Conservation (phyloP, 2,113 vertebrate species). For the Pomatorhinus ruficollis region DNA sequence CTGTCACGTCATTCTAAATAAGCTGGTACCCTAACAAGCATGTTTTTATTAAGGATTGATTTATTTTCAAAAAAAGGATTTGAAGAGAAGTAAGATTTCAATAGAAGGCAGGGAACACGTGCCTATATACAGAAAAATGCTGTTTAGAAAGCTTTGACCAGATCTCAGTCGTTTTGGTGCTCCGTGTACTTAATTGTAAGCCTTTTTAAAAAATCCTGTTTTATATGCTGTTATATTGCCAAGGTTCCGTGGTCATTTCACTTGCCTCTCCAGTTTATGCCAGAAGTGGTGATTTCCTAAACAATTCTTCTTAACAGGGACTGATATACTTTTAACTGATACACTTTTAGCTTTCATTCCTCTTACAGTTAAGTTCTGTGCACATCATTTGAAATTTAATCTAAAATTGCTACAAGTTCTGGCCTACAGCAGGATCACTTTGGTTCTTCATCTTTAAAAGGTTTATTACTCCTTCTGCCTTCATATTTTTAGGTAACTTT, state of each 20-base stretch:
- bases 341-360: background rate
- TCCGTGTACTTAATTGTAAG: background rate
- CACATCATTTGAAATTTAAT: background rate
- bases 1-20: background rate
- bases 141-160: background rate
- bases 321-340: background rate
- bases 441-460: background rate
- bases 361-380: background rate
- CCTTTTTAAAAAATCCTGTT: background rate
- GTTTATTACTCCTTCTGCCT: background rate
- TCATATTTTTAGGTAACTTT: background rate
- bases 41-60: background rate
- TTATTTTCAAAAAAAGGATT: background rate
- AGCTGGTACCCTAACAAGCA: background rate
- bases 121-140: rapidly evolving
- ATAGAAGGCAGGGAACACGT: background rate
- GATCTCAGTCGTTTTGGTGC: background rate
- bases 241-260: background rate
- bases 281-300: background rate
- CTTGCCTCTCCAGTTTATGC: background rate
- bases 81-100: background rate
- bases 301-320: background rate
- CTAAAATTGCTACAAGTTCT: background rate
- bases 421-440: background rate
- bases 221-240: background rate